Evolutionary conservation across 2,113 vertebrate species (phyloP), one percentile per base, ranked within the genome.

Genomic region (Silurus meridionalis): DNA sequence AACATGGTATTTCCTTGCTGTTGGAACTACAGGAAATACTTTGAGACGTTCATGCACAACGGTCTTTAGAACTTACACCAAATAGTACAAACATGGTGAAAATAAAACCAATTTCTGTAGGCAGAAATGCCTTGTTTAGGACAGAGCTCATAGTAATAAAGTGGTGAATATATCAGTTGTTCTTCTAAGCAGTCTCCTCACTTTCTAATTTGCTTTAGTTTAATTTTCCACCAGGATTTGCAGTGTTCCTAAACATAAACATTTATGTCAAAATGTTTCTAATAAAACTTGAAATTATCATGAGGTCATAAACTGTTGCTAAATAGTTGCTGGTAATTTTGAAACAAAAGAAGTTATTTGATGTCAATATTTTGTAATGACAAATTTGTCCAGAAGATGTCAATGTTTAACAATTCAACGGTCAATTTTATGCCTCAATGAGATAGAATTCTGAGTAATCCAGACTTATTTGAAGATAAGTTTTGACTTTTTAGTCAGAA

Each of bases 381-480:
- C 21, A n/a, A 13, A 21, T 50, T 46, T 17, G 25, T 48, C 82
- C 82, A 83, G 82, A 69, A 74, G 67, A 61, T 83, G 37, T 74
- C 82, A 57, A 50, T 7, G 61, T 83, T 61, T 58, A 74, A 6
- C 69, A 37, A 19, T 83, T 46, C 14, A 5, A 64, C 14, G 14
- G 13, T 50, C 61, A 63, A 0, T 23, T 63, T 63, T 63, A 63
- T 23, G 21, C 6, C 15, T 23, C 9, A 63, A 63, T 28, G n/a
- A 11, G 4, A 28, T 67, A 25, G 25, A 28, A 28, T 67, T 14
- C n/a, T 28, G 64, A 28, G 25, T 4, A 67, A 28, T 63, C 61
- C 61, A 63, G 7, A 63, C 60, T 61, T 17, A 63, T 8, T 63
- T 37, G 37, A 37, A 2, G 37, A 37, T 37, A 37, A 37, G 37